Evolutionary conservation across 2,797 vertebrate genomes (phyloP).

Genomic region (Telmatherina bonti): DNA sequence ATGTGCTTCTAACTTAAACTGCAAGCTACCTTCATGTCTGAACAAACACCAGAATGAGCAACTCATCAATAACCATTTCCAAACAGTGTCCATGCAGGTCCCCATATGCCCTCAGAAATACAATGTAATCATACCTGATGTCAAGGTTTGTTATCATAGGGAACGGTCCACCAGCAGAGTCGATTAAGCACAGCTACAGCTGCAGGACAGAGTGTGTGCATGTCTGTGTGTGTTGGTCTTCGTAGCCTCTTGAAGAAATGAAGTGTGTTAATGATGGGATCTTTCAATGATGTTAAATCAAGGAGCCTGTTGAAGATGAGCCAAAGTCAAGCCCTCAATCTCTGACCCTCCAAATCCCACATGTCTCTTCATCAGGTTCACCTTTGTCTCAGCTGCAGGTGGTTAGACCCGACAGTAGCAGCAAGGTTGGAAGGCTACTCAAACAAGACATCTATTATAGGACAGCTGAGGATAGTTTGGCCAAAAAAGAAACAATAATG

Average conservation of each 20-base stretch:
- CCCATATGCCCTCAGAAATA: slow-evolving; percentile 12
- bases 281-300: slow-evolving; percentile 76
- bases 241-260: slow-evolving; percentile 3
- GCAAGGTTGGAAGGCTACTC: neutral
- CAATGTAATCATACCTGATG: slow-evolving; percentile 62
- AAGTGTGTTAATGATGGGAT: slow-evolving; percentile 43
- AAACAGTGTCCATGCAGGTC: slow-evolving; percentile 25
- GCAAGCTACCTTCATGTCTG: slow-evolving; percentile 9
- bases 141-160: slow-evolving; percentile 58
- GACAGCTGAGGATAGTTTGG: neutral
- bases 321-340: slow-evolving; percentile 49
- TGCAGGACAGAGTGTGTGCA: slow-evolving; percentile 14
- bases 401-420: slow-evolving; percentile 38
- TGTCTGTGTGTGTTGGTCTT: slow-evolving; percentile 13
- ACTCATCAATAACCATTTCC: slow-evolving; percentile 27
- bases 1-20: too few relatives aligned
- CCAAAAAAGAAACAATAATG: neutral
- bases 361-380: slow-evolving; percentile 44
- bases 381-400: slow-evolving; percentile 65
- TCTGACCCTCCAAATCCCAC: slow-evolving; percentile 43
- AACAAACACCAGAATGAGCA: slow-evolving; percentile 11
- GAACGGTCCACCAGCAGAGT: slow-evolving; percentile 32
- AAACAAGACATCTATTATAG: slow-evolving; percentile 17
- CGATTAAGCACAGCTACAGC: slow-evolving; percentile 49
- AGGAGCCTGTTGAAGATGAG: slow-evolving; percentile 54